phyloP scores from a whole-genome alignment of 2,113 vertebrate species.

The Stomatorhinus ivindoensis region DNA sequence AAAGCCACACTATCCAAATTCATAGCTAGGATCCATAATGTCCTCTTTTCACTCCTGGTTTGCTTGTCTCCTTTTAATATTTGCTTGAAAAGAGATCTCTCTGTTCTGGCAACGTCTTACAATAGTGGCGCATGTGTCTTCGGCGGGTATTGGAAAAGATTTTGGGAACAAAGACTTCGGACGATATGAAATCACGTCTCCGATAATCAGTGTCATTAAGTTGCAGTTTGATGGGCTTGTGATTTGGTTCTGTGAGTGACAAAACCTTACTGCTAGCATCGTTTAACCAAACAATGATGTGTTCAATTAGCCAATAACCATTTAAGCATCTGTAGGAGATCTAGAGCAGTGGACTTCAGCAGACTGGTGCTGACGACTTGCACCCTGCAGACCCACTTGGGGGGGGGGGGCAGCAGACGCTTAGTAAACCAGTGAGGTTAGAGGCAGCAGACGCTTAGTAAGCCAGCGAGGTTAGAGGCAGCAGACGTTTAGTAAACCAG shows the following conservation, averaged over 20 bases:
- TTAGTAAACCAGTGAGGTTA: background rate
- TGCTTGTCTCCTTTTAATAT: background rate
- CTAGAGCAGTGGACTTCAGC: conserved; percentile 20
- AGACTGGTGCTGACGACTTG: conserved; percentile 13
- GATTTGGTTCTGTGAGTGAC: background rate
- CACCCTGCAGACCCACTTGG: background rate
- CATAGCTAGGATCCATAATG: background rate
- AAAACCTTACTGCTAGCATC: background rate
- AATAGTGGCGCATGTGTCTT: background rate
- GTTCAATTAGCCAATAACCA: conserved; percentile 14
- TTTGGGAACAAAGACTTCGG: background rate
- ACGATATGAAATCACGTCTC: background rate
- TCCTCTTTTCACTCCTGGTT: background rate
- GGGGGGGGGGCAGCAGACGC: too few relatives aligned
- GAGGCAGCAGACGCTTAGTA: background rate
- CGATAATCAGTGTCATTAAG: background rate
- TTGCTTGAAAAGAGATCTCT: background rate
- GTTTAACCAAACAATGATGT: background rate
- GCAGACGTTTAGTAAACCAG: background rate
- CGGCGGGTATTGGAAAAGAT: background rate
- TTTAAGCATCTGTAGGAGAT: conserved; percentile 21
- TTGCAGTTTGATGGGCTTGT: background rate
- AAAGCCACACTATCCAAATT: background rate
- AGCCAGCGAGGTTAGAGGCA: background rate
- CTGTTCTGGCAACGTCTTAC: background rate